Base-by-base conservation (phyloP, 2,113 vertebrate species). In the Chaetodon auriga region DNA sequence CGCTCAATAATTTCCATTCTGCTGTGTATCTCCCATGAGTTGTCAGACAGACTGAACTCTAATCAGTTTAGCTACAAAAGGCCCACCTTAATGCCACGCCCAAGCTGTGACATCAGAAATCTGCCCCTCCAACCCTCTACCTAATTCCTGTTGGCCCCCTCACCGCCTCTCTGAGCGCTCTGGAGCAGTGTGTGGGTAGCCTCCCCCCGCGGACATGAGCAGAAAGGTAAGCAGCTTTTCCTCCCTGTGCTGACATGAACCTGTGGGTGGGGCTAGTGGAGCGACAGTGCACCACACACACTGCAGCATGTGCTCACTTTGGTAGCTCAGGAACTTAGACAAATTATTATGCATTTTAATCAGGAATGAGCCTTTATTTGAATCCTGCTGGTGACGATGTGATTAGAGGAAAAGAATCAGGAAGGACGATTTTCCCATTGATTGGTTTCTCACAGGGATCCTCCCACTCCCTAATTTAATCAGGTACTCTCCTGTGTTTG, bases 221-320 rank as follows among this genome's bases (percentile, higher is more conserved):
- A 89, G 83, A 75, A 83, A 86, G 87, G 91, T 95, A 94, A 95
- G 92, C 93, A 89, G 94, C 93, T 94, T 94, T 92, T 82, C 64
- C 87, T 93, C 87, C 82, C 72, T 82, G 76, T 83, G 90, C 85
- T 82, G 86, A 84, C 91, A 81, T 72, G 90, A 90, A 86, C 87
- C 82, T 72, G 86, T 89, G 89, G 91, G 92, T 36, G 80, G 84
- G 85, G 81, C 84, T 81, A 86, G 61, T 16, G 35, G 48, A 77
- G 83, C 61, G 61, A 25, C 60, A 83, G 15, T 18, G 48, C 49
- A 15, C 78, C 23, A 35, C 48, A 71, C 66, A 19, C 54, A 71
- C n/a, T 43, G 66, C 69, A 87, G 68, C 60, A 60, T 78, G 83
- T 23, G 25, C 77, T 73, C 55, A 23, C 77, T 55, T 19, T 41